Conservation (phyloP, 2,797 vertebrate species). For the Nannoperca obscura region DNA sequence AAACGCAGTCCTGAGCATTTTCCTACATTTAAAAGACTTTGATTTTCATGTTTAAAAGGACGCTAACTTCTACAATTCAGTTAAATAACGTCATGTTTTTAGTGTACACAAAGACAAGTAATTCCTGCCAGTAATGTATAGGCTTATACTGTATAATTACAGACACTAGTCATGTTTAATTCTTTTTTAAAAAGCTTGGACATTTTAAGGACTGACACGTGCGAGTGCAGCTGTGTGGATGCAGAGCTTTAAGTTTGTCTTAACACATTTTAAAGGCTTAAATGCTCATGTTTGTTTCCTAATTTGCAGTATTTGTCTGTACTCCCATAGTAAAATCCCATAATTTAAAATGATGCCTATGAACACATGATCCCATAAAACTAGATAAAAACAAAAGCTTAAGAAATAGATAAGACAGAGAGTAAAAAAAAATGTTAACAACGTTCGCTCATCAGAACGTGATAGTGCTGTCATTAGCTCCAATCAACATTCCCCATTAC, state of each 20-base stretch:
- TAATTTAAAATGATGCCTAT: neutral
- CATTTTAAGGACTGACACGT: neutral
- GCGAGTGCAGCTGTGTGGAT: neutral
- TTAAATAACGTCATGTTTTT: neutral
- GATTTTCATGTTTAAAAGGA: neutral
- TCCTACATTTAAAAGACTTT: neutral
- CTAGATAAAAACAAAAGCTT: neutral
- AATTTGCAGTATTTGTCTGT: neutral
- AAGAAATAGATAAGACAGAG: neutral
- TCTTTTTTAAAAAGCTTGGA: neutral
- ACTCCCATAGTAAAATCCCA: neutral
- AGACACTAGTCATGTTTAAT: neutral
- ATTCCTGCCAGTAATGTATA: neutral
- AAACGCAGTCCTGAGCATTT: neutral
- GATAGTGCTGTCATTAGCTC: slow-evolving; percentile 37
- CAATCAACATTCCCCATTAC: slow-evolving; percentile 56
- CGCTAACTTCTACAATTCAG: no score
- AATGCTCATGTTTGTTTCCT: neutral
- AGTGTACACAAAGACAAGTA: neutral
- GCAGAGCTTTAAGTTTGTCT: neutral
- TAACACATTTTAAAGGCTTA: neutral
- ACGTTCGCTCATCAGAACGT: slow-evolving; percentile 34
- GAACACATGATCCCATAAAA: neutral
- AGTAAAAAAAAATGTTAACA: slow-evolving; percentile 14
- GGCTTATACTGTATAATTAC: neutral